Percentiles rank a stretch among this genome's conserved stretches.
Conservation (phyloP, 2,888 invertebrate genomes). For the Amiota communis region DNA sequence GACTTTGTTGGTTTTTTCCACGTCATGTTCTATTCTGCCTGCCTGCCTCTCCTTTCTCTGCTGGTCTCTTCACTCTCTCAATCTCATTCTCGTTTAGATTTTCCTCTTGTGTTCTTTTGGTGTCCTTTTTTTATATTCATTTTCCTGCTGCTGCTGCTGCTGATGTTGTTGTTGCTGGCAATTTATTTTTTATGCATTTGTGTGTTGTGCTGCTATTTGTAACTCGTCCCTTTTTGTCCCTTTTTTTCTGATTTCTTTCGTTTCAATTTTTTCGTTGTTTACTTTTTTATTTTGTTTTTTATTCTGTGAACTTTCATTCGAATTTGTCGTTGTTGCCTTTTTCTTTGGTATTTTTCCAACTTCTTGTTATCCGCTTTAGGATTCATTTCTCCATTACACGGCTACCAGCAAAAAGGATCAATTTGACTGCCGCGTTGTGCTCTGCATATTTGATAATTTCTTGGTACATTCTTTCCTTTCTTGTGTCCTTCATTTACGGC, state of each 20-base stretch:
- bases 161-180: constrained; percentile 7
- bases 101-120: constrained; percentile 7
- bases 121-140: background rate
- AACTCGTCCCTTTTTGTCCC: background rate
- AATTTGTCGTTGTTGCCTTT: background rate
- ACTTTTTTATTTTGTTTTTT: too few species aligned
- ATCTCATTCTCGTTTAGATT: constrained; percentile 10
- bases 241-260: background rate
- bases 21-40: too few species aligned
- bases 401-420: constrained; percentile 25
- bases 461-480: constrained; percentile 1
- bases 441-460: constrained; percentile 43
- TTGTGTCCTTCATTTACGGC: background rate
- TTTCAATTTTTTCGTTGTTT: constrained; percentile 6
- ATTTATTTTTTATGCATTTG: constrained; percentile 29
- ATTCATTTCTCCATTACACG: background rate
- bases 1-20: constrained; percentile 24
- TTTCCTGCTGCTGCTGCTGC: background rate
- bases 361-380: background rate
- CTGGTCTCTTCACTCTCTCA: background rate
- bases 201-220: background rate
- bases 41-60: background rate
- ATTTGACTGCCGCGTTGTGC: constrained; percentile 38
- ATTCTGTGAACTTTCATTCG: too few species aligned
- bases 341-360: background rate